Percentiles rank a stretch among this genome's conserved stretches.
Evolutionary conservation across 23 tunicate genomes (phyloP).

Genomic region (Corella eumyota): DNA sequence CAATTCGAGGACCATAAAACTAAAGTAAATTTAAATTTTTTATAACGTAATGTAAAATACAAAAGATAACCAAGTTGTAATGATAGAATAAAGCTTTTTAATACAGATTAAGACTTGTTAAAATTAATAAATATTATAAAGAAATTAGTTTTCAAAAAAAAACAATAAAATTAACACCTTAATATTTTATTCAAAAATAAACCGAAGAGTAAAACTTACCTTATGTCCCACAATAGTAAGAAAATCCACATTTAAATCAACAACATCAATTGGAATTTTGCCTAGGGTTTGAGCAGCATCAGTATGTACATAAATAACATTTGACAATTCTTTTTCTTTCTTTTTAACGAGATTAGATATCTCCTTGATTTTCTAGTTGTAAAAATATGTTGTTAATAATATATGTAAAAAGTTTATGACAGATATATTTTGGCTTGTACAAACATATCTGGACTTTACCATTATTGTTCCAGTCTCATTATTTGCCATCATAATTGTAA

Average conservation of each 20-base stretch:
- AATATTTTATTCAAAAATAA: neutral
- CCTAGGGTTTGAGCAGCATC: slow-evolving; percentile 99
- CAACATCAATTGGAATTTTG: slow-evolving; percentile 64
- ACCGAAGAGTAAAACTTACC: slow-evolving; percentile 16
- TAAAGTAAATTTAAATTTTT: slow-evolving; percentile 4
- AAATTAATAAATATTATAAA: too few relatives aligned
- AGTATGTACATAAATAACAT: slow-evolving; percentile 32
- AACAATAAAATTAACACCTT: neutral
- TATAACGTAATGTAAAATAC: neutral
- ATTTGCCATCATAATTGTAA: slow-evolving; percentile 93
- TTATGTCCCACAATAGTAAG: slow-evolving; percentile 92
- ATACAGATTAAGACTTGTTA: too few relatives aligned
- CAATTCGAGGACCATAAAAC: slow-evolving; percentile 99
- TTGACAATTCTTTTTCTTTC: neutral
- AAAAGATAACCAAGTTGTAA: neutral
- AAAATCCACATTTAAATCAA: slow-evolving; percentile 62
- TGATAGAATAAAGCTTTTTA: neutral
- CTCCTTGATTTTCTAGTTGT: slow-evolving; percentile 46
- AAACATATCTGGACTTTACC: slow-evolving; percentile 15
- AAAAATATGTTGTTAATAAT: neutral
- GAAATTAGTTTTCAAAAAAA: too few relatives aligned
- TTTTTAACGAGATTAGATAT: slow-evolving; percentile 15
- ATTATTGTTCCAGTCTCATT: slow-evolving; percentile 96
- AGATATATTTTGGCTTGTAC: neutral
- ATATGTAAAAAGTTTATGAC: neutral